Evolutionary conservation across 2,888 invertebrate species (phyloP), one percentile per base, ranked within the genome.

Genomic region (Drosophila diplacantha): DNA sequence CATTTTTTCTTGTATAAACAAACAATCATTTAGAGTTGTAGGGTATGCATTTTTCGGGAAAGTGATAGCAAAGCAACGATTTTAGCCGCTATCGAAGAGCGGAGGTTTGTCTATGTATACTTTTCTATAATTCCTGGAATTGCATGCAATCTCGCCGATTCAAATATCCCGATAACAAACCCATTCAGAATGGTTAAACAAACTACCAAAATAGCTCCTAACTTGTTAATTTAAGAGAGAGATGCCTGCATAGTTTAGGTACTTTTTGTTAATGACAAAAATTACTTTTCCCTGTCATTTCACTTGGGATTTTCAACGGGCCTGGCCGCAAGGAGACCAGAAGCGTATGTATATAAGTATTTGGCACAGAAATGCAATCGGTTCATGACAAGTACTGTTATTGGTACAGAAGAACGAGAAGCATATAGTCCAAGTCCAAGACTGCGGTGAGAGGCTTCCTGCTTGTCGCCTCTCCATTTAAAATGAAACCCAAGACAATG

Each of bases 391-490:
- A 52, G 71, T 80, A 80, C 76, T 71, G 75, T 77, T 76, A 76
- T 49, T 44, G 65, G 22, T 34, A 57, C 35, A 65, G 69, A 59
- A 62, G 51, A 63, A 58, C 51, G 29, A 49, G 29, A 47, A 46
- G 31, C 58, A 52, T 22, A 39, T 32, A 35, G 37, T 24, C 29
- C 37, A 67, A 54, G 65, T 34, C 32, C 34, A 67, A 57, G 65
- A 69, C 58, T 76, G 80, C 69, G 82, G 78, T 82, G 74, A 81
- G 60, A 61, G 60, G 60, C 60, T 58, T 80, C 73, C 74, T 73
- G 63, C 55, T 61, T 32, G 49, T 59, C 60, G 53, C 50, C 59
- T 43, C 72, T 69, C 58, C 63, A 71, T 68, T 66, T 66, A 63
- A 63, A 37, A 54, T 71, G 82, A 73, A 81, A 81, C 60, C 66